phyloP scores from a whole-genome alignment of 1,140 invertebrate genomes.

The Drosophila pectinifera region DNA sequence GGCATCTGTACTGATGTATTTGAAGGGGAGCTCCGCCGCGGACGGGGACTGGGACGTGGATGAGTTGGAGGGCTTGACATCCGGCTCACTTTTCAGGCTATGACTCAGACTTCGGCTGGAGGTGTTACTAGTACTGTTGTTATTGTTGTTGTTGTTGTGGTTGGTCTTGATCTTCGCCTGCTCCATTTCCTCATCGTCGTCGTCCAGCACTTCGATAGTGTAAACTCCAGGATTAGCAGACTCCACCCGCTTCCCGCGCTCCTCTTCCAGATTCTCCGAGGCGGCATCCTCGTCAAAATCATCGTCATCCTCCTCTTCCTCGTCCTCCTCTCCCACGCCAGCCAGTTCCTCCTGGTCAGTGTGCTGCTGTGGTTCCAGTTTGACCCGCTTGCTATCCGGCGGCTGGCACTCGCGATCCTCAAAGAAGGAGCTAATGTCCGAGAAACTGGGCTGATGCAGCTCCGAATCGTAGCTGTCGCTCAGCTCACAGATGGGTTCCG shows the following conservation, averaged over 20 bases:
- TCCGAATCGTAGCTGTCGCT: conserved; percentile 76
- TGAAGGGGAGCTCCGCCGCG: conserved; percentile 58
- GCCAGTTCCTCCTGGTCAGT: conserved; percentile 16
- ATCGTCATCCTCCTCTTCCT: conserved; percentile 65
- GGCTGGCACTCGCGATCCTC: conserved; percentile 58
- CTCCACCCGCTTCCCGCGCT: conserved; percentile 23
- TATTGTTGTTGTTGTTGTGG: conserved; percentile 18
- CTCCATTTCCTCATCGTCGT: conserved; percentile 69
- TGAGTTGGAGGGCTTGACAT: conserved; percentile 27
- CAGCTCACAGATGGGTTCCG: conserved; percentile 70
- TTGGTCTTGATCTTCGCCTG: conserved; percentile 35
- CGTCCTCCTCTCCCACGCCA: conserved; percentile 15
- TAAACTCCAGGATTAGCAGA: conserved; percentile 50
- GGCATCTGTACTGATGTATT: conserved; percentile 71
- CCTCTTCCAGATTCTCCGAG: conserved; percentile 61
- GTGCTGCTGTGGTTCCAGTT: conserved; percentile 42
- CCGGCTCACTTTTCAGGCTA: conserved; percentile 50
- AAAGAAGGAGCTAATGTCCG: conserved; percentile 73
- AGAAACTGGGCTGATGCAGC: conserved; percentile 72
- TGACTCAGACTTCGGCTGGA: conserved; percentile 23
- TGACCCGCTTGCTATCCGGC: conserved; percentile 55
- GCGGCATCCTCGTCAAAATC: conserved; percentile 78
- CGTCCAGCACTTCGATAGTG: conserved; percentile 74
- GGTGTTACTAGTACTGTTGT: conserved; percentile 11
- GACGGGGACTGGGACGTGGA: conserved; percentile 11